phyloP scores from a whole-genome alignment of 2,113 vertebrate genomes.

The rat (Rattus norvegicus) region DNA sequence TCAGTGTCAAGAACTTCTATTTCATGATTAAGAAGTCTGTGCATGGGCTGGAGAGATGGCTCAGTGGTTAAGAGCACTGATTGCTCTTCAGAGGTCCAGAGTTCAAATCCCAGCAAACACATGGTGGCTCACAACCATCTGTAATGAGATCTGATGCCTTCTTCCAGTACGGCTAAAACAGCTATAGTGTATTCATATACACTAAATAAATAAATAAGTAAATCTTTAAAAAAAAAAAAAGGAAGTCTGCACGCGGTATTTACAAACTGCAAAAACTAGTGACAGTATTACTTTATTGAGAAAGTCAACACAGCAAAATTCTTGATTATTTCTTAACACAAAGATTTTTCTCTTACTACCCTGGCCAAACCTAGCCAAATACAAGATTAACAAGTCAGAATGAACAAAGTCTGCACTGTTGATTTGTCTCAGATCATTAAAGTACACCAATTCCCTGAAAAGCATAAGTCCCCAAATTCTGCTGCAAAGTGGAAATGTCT shows the following conservation, averaged over 20 bases:
- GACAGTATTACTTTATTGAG: slow-evolving; percentile 25
- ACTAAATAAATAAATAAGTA: too few relatives aligned
- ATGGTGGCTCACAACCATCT: too few relatives aligned
- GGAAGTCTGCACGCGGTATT: slow-evolving; percentile 40
- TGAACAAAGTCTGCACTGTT: not conserved
- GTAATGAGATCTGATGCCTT: too few relatives aligned
- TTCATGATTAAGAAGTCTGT: slow-evolving; percentile 54
- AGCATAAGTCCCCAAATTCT: slow-evolving; percentile 14
- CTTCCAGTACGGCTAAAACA: too few relatives aligned
- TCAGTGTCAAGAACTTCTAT: slow-evolving; percentile 65
- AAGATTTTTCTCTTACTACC: slow-evolving; percentile 52
- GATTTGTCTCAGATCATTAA: slow-evolving; percentile 48
- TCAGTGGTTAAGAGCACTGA: too few relatives aligned
- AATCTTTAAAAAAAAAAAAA: too few relatives aligned
- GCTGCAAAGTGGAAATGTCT: not conserved
- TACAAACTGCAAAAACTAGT: slow-evolving; percentile 36
- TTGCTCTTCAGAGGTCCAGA: too few relatives aligned
- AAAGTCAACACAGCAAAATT: slow-evolving; percentile 48
- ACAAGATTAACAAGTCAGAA: slow-evolving; percentile 57
- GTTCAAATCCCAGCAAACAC: too few relatives aligned
- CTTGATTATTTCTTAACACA: slow-evolving; percentile 46
- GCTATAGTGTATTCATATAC: too few relatives aligned
- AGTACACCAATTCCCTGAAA: slow-evolving; percentile 38
- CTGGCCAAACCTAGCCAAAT: slow-evolving; percentile 59
- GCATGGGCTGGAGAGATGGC: too few relatives aligned